A percentile compares a stretch with the other conserved stretches of the same genome.
These are phyloP conservation scores for Bimastos eiseni DNA, from an alignment of 2,888 invertebrate species.

Conservation along the genomic window DNA sequence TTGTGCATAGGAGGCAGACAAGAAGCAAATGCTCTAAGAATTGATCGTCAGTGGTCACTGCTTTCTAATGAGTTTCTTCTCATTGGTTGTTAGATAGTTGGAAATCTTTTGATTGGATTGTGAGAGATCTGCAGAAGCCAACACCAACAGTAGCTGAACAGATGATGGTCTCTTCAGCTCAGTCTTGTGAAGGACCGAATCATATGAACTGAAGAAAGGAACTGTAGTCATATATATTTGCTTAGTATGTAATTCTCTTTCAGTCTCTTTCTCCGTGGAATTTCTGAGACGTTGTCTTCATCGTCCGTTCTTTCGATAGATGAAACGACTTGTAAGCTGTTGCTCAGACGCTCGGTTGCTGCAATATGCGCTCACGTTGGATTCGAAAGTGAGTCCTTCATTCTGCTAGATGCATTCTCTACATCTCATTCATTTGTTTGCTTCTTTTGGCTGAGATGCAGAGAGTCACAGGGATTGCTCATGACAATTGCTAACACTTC, in stretches of 20 bases:
- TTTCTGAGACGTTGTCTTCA: constrained; percentile 50
- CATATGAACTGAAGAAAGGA: no score
- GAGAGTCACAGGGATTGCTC: no score
- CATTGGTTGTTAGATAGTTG: background rate
- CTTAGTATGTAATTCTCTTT: constrained; percentile 15
- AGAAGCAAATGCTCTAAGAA: background rate
- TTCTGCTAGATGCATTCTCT: background rate
- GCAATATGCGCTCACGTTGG: constrained; percentile 59
- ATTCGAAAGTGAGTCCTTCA: constrained; percentile 55
- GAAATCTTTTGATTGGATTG: background rate
- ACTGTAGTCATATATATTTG: background rate
- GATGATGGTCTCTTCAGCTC: background rate
- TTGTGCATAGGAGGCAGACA: no score
- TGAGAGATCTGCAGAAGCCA: background rate
- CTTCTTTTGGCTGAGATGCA: no score
- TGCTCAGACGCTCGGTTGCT: constrained; percentile 59
- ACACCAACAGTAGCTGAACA: no score
- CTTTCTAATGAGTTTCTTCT: background rate
- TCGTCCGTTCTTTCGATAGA: constrained; percentile 46
- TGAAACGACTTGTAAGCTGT: constrained; percentile 49
- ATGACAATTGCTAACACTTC: no score
- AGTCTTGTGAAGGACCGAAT: background rate
- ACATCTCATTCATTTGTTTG: no score
- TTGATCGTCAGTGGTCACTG: background rate
- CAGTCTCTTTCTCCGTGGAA: constrained; percentile 57